phyloP scores from a whole-genome alignment of 2,888 invertebrate species.

The Eucera pruinosa region DNA sequence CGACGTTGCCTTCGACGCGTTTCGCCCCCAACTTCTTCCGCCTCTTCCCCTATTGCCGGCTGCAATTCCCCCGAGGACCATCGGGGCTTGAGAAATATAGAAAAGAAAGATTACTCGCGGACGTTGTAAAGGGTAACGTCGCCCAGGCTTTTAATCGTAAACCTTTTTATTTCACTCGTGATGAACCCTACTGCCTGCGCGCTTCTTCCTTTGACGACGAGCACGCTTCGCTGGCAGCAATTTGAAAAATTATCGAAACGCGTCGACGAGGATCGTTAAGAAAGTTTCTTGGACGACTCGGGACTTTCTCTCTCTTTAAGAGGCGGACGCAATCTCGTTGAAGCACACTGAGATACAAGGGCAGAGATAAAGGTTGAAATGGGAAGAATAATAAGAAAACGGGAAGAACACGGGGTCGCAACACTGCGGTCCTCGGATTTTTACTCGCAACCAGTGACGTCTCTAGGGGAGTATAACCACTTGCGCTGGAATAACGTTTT shows the following conservation, averaged over 20 bases:
- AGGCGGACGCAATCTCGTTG: background rate
- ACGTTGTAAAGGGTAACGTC: background rate
- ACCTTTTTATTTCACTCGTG: background rate
- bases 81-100: background rate
- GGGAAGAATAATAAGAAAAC: conserved; percentile 9
- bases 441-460: no score
- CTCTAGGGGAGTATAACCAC: no score
- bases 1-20: background rate
- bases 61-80: background rate
- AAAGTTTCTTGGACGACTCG: background rate
- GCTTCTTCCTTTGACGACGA: background rate
- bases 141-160: background rate
- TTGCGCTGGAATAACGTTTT: no score
- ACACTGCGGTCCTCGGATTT: background rate
- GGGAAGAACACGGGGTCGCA: conserved; percentile 1
- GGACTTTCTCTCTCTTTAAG: no score
- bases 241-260: conserved; percentile 9
- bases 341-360: background rate
- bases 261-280: background rate
- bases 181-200: background rate
- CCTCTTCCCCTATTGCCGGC: background rate
- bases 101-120: background rate
- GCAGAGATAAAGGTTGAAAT: background rate
- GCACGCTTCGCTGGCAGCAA: background rate
- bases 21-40: conserved; percentile 3